These are phyloP conservation scores for Drosophila lini DNA, from an alignment of 1,140 invertebrate genomes.

Conservation along the genomic window DNA sequence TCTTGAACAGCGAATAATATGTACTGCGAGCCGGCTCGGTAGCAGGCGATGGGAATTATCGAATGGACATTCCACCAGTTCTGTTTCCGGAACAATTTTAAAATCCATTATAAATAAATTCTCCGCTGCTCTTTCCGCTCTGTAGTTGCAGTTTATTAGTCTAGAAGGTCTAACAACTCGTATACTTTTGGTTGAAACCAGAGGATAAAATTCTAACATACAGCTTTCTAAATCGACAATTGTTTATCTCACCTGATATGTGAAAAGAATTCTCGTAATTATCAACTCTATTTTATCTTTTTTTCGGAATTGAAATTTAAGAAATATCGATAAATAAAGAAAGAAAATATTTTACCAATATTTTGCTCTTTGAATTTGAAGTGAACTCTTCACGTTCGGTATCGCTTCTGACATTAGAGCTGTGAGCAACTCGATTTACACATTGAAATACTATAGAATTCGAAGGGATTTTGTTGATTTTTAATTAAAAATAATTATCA, in stretches of 20 bases:
- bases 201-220: no score
- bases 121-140: no score
- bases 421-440: background rate
- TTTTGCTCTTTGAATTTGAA: no score
- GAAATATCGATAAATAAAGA: background rate
- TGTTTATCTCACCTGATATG: background rate
- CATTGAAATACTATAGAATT: background rate
- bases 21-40: conserved; percentile 7
- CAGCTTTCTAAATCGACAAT: no score
- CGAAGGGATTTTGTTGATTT: no score
- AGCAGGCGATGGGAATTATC: conserved; percentile 24
- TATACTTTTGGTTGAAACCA: no score
- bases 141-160: background rate
- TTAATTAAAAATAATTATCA: no score
- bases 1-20: conserved; percentile 34
- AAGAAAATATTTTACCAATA: no score
- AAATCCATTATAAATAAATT: background rate
- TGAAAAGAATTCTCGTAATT: background rate
- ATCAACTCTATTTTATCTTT: background rate
- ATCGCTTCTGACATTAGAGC: background rate
- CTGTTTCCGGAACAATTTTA: background rate
- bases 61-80: conserved; percentile 28
- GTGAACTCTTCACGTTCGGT: background rate
- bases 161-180: no score
- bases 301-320: background rate